These are phyloP conservation scores for Thripadectes ignobilis DNA, from an alignment of 2,797 vertebrate genomes.

Conservation along the genomic window DNA sequence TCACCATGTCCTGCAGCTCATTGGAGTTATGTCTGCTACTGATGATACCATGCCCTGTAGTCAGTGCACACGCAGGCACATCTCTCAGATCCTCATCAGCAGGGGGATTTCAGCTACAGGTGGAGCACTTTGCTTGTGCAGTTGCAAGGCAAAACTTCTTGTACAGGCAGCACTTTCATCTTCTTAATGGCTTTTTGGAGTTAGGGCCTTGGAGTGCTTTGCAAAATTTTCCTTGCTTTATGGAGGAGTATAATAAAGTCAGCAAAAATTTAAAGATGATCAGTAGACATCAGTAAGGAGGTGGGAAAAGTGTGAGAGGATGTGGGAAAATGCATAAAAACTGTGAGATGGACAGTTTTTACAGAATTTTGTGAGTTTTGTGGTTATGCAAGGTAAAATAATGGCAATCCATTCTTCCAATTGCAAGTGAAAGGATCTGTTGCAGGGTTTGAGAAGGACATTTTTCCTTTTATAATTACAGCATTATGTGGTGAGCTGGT, in stretches of 20 bases:
- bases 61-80: background rate
- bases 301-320: background rate
- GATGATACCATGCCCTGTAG: background rate
- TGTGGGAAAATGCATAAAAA: background rate
- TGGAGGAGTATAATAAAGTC: background rate
- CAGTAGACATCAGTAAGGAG: background rate
- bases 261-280: background rate
- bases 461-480: background rate
- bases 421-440: background rate
- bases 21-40: background rate
- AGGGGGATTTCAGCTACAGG: background rate
- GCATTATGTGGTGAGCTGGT: background rate
- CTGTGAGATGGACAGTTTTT: background rate
- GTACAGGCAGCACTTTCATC: background rate
- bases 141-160: background rate
- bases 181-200: background rate
- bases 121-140: background rate
- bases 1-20: fast-evolving
- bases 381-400: background rate
- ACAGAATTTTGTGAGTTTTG: background rate
- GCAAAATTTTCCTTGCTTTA: background rate
- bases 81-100: background rate
- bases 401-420: background rate
- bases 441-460: background rate
- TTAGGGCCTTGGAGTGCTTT: background rate